Conservation (phyloP, 2,113 vertebrate species). For the Plecturocebus donacophilus region DNA sequence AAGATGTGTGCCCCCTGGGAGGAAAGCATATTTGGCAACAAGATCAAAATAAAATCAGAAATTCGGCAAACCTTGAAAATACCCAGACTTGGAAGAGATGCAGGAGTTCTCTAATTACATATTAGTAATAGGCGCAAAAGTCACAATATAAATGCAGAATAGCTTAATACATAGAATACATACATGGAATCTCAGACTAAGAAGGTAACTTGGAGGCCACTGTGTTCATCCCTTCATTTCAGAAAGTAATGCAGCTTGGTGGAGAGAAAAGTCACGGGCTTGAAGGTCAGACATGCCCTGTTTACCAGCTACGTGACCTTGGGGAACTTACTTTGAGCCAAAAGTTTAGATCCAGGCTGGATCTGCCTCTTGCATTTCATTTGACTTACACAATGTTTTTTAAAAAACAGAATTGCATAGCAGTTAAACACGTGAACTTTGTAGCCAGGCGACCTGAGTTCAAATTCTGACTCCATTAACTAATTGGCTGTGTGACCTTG, state of each 20-base stretch:
- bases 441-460: background rate
- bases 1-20: background rate
- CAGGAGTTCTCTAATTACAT: background rate
- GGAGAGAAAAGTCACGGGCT: background rate
- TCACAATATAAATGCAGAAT: background rate
- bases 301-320: background rate
- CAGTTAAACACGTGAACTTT: background rate
- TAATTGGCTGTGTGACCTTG: background rate
- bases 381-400: background rate
- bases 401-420: background rate
- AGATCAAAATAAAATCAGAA: constrained; percentile 5
- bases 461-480: background rate
- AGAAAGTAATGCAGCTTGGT: background rate
- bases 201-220: background rate
- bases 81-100: background rate
- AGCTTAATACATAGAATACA: background rate
- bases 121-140: background rate
- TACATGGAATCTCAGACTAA: background rate
- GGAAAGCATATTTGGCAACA: background rate
- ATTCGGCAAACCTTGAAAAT: background rate
- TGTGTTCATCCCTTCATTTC: background rate
- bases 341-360: background rate
- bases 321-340: background rate
- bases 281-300: background rate
- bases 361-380: background rate